Evolutionary conservation across 2,797 vertebrate genomes (phyloP).

Genomic region (Lepilemur septentrionalis): DNA sequence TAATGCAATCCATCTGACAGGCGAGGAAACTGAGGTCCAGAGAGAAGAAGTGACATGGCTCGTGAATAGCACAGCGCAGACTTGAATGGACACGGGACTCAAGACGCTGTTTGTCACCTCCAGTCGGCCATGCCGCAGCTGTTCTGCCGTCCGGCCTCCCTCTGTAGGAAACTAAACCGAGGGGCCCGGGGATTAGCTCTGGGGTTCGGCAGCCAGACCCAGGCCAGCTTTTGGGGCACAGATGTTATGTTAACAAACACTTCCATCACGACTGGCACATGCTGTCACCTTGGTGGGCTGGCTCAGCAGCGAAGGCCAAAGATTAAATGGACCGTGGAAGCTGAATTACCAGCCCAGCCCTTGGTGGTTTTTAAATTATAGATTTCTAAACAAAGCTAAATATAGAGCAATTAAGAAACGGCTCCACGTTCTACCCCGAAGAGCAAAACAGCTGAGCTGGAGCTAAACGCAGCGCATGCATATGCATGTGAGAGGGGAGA

Average conservation of each 20-base stretch:
- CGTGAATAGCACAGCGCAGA: not conserved
- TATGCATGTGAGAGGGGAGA: not conserved
- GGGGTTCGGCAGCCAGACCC: not conserved
- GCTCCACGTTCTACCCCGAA: not conserved
- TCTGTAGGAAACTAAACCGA: not conserved
- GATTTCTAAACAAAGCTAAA: conserved; percentile 69
- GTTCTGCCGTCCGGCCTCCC: not conserved
- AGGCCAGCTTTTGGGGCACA: not conserved
- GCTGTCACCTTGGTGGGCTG: conserved; percentile 15
- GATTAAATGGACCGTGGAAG: conserved; percentile 59
- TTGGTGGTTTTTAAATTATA: conserved; percentile 65
- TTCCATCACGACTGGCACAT: not conserved
- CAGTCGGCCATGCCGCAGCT: not conserved
- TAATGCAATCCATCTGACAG: not conserved
- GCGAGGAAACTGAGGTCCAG: not conserved
- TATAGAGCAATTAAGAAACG: conserved; percentile 65
- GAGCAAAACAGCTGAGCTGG: conserved; percentile 37
- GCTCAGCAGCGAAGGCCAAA: not conserved
- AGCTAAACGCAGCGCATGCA: not conserved
- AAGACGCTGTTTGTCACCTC: rapidly evolving
- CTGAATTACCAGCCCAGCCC: conserved; percentile 52
- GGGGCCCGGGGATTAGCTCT: not conserved
- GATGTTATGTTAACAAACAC: conserved; percentile 5
- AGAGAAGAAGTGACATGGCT: not conserved
- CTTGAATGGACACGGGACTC: not conserved